Evolutionary conservation across 1,140 invertebrate genomes (phyloP).

Genomic region (Caenorhabditis tropicalis): DNA sequence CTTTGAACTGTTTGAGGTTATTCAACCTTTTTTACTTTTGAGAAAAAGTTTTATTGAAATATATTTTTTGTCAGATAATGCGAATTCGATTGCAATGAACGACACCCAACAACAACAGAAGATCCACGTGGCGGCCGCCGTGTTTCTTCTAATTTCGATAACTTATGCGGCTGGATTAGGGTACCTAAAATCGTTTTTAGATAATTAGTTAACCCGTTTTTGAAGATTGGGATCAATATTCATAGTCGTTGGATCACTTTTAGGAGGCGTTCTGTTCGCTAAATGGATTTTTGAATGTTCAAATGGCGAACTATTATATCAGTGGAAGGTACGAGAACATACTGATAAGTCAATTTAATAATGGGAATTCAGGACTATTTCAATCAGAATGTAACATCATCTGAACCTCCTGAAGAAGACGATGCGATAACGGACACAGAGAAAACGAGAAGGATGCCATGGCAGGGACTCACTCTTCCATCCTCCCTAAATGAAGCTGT

Average conservation of each 20-base stretch:
- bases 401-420: background rate
- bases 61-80: too few species aligned
- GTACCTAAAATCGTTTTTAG: background rate
- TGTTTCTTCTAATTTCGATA: background rate
- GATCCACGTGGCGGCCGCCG: conserved; percentile 34
- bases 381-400: background rate
- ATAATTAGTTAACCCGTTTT: background rate
- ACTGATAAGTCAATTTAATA: background rate
- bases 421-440: background rate
- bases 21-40: background rate
- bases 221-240: background rate
- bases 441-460: conserved; percentile 43
- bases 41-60: background rate
- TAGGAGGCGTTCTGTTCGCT: background rate
- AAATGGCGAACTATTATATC: background rate
- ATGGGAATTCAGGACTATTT: background rate
- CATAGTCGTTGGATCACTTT: background rate
- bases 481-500: conserved; percentile 48
- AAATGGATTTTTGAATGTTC: conserved; percentile 29
- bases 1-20: too few species aligned
- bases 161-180: conserved; percentile 44
- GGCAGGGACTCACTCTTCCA: conserved; percentile 49
- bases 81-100: background rate
- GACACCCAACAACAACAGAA: background rate
- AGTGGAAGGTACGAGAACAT: background rate